Evolutionary conservation across 53 echinoderm and acorn worm genomes (phyloP), one percentile per base, ranked within the genome.

Genomic region (Astropecten irregularis): DNA sequence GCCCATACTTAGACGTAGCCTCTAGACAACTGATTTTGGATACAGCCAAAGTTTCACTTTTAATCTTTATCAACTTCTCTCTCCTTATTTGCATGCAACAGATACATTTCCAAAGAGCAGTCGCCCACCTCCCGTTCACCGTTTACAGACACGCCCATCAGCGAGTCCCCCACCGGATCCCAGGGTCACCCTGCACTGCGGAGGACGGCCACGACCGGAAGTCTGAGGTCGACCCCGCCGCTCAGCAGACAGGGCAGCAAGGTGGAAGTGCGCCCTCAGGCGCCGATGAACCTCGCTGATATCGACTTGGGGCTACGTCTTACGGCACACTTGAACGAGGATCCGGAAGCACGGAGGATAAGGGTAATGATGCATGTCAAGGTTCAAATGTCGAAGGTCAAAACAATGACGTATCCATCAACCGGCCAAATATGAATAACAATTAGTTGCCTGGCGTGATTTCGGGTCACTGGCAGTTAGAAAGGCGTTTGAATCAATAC

Each of bases 351-450:
- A 3, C 82, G 88, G 44, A 73, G 34, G 49, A 23, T 25, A 8
- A 83, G 88, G 83, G 88, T 88, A 52, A 82, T n/a, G n/a, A n/a
- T n/a, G n/a, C n/a, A 64, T 23, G 55, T 21, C 26, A 0, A 26
- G 15, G 13, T 16, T 48, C 32, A 23, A 65, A 23, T 55, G 69
- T 71, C 48, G n/a, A 50, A 23, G 20, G 1, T 27, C 15, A 2
- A 58, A 58, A 58, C 8, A n/a, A n/a, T n/a, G n/a, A n/a, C n/a
- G n/a, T n/a, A n/a, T n/a, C n/a, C n/a, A n/a, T n/a, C n/a, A n/a
- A n/a, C n/a, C n/a, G n/a, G n/a, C n/a, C n/a, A n/a, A n/a, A n/a
- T n/a, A n/a, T n/a, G n/a, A n/a, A n/a, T n/a, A n/a, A n/a, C n/a
- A n/a, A n/a, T n/a, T n/a, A n/a, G n/a, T n/a, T n/a, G n/a, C n/a